Evolutionary conservation across 2,888 invertebrate species (phyloP).

Genomic region (Monochamus alternatus): DNA sequence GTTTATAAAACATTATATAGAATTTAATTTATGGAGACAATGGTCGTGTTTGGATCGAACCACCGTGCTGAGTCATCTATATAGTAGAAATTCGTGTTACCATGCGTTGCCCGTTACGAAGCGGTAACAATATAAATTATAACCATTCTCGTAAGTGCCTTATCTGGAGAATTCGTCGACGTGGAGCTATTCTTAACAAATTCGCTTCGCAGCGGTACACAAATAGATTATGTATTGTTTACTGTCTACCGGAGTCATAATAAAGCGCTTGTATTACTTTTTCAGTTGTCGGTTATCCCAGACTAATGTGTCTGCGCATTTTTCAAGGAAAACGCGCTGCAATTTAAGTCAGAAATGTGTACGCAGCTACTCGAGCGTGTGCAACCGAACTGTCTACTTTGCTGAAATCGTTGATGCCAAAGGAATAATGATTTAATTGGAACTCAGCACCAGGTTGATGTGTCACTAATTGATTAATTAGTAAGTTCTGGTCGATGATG

Average conservation of each 20-base stretch:
- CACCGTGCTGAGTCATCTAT: no score
- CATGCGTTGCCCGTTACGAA: not conserved
- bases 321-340: not conserved
- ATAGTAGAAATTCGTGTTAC: no score
- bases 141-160: not conserved
- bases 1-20: no score
- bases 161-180: not conserved
- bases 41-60: no score
- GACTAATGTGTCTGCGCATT: slow-evolving; percentile 16
- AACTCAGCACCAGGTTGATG: no score
- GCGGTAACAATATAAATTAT: slow-evolving; percentile 6
- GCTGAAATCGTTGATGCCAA: no score
- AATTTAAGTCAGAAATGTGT: not conserved
- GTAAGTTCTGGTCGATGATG: no score
- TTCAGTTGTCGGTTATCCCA: not conserved
- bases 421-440: no score
- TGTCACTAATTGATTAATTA: no score
- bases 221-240: slow-evolving; percentile 1
- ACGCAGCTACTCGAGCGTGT: not conserved
- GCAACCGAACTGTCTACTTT: not conserved
- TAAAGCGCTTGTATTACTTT: slow-evolving; percentile 18
- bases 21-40: no score
- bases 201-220: not conserved
- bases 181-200: not conserved
- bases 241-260: slow-evolving; percentile 17